Evolutionary conservation across 2,888 invertebrate species (phyloP), one percentile per base, ranked within the genome.

Genomic region (Megalurothrips usitatus): DNA sequence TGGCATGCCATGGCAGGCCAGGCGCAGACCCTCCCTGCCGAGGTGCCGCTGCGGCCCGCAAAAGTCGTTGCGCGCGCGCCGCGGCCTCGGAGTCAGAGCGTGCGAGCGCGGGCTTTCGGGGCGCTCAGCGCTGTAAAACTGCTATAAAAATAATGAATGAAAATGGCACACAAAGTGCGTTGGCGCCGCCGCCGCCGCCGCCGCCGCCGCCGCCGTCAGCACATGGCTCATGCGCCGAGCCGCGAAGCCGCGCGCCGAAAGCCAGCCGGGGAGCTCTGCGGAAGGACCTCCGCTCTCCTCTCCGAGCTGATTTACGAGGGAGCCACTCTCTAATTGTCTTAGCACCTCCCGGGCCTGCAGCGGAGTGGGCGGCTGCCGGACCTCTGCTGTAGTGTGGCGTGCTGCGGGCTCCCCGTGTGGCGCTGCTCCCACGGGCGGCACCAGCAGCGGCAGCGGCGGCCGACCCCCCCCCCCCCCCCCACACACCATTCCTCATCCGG

Each of bases 271-370:
- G 58, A n/a, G 14, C 14, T 17, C 14, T 58, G 52, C 52, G 58
- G 17, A 58, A 10, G 58, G 1, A n/a, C 14, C 19, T 19, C 14
- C 58, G 58, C 17, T 58, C n/a, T n/a, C n/a, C n/a, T n/a, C n/a
- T n/a, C n/a, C 2, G 34, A n/a, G 68, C 68, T 75, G 68, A 75
- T 75, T 75, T 75, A 75, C 68, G 68, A 26, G 68, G 26, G 23
- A 75, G 26, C 58, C n/a, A 58, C 58, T n/a, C 34, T 43, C 68
- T 75, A 75, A 75, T 75, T 75, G 68, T 75, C 68, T 75, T 75
- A 75, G 23, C 58, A 58, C 58, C 58, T 58, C 58, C 58, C 19
- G 58, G 12, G n/a, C 19, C n/a, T n/a, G 52, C 52, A n/a, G 52
- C 52, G 14, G 52, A 52, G 52, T 2, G 14, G 52, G n/a, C n/a